Conservation (phyloP, 2,797 vertebrate species). For the Crax fasciolata region DNA sequence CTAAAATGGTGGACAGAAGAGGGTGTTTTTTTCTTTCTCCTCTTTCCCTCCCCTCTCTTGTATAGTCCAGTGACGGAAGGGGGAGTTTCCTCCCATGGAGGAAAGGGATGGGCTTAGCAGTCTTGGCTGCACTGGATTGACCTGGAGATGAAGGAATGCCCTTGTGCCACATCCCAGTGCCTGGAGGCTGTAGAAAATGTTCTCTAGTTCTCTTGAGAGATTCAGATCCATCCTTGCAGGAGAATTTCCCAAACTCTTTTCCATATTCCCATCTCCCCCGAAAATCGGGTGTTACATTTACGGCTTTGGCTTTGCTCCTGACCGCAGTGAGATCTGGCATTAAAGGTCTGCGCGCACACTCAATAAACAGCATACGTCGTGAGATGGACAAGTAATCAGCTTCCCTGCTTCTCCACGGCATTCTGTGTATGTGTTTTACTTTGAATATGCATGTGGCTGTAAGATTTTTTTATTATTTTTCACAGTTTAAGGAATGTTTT, state of each 20-base stretch:
- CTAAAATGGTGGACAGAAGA: slow-evolving; percentile 50
- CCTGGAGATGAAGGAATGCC: slow-evolving; percentile 41
- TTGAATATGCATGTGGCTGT: background rate
- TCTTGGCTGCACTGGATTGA: background rate
- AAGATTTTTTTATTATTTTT: background rate
- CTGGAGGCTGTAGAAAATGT: slow-evolving; percentile 25
- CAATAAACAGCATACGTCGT: background rate
- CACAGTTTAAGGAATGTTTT: slow-evolving; percentile 49
- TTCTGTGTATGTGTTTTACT: slow-evolving; percentile 4
- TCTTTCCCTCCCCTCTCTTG: slow-evolving; percentile 19
- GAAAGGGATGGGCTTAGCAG: slow-evolving; percentile 53
- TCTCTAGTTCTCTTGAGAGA: slow-evolving; percentile 3
- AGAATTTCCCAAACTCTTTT: slow-evolving; percentile 57
- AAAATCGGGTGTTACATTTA: slow-evolving; percentile 61
- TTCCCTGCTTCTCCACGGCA: background rate
- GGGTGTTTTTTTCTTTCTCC: background rate
- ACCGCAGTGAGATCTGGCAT: background rate
- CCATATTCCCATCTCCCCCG: slow-evolving; percentile 37
- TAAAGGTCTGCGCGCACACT: background rate
- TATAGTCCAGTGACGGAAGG: slow-evolving; percentile 40
- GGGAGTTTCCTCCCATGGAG: slow-evolving; percentile 45
- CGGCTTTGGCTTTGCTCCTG: slow-evolving; percentile 54
- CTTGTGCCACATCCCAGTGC: background rate
- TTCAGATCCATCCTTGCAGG: background rate
- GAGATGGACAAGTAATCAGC: background rate